A percentile compares a stretch with the other conserved stretches of the same genome.
phyloP scores from a whole-genome alignment of 2,888 invertebrate species.

The Danaus chrysippus region DNA sequence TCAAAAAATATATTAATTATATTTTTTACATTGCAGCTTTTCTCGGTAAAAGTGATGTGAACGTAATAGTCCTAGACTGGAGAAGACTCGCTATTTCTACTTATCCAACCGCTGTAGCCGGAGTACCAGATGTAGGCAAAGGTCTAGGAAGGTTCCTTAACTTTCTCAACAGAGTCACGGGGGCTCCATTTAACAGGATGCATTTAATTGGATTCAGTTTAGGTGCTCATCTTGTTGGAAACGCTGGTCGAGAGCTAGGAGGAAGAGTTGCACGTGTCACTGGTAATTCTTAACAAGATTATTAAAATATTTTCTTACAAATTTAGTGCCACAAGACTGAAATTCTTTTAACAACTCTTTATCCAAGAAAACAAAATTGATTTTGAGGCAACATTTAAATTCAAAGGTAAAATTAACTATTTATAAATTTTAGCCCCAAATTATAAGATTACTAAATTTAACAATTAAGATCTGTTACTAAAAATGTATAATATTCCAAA shows the following conservation, averaged over 20 bases:
- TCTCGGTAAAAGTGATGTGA: conserved; percentile 49
- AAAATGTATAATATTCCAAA: too few species aligned
- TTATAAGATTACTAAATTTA: too few species aligned
- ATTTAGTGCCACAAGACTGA: too few species aligned
- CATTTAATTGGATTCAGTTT: conserved; percentile 72
- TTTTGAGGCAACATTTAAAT: too few species aligned
- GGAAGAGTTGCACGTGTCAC: conserved; percentile 60
- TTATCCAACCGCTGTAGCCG: conserved; percentile 52
- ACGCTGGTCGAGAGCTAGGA: conserved; percentile 54
- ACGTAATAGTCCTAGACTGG: conserved; percentile 67
- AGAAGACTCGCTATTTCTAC: conserved; percentile 46
- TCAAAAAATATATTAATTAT: neutral
- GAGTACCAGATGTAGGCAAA: conserved; percentile 58
- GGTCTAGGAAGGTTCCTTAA: conserved; percentile 61
- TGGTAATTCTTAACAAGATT: conserved; percentile 40
- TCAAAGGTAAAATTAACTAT: too few species aligned
- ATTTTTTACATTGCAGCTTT: conserved; percentile 41
- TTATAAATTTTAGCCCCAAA: too few species aligned
- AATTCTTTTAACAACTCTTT: too few species aligned
- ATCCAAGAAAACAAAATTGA: too few species aligned
- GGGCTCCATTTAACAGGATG: conserved; percentile 46
- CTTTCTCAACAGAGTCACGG: conserved; percentile 49
- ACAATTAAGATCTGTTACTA: too few species aligned
- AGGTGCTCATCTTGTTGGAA: conserved; percentile 69
- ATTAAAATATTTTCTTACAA: too few species aligned